Conservation (phyloP, 2,888 invertebrate genomes). For the Drosophila anomelani region DNA sequence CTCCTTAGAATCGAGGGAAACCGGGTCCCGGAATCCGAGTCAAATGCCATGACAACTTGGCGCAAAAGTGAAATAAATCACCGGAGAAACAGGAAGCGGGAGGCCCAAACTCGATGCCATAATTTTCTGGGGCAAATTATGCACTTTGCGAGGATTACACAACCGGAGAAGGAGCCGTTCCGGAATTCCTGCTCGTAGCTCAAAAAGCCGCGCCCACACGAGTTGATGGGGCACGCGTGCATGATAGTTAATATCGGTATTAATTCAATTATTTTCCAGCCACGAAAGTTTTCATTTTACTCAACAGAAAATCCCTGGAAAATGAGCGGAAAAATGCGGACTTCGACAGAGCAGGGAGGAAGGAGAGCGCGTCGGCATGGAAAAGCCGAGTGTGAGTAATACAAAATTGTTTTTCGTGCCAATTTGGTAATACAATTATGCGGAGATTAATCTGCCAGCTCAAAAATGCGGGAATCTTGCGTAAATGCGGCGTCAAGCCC, state of each 20-base stretch:
- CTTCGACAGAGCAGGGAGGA: neutral
- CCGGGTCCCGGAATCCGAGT: slow-evolving; percentile 44
- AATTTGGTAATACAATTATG: slow-evolving; percentile 31
- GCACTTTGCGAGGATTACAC: slow-evolving; percentile 58
- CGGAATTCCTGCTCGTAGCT: slow-evolving; percentile 1
- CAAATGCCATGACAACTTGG: slow-evolving; percentile 73
- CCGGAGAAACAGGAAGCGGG: slow-evolving; percentile 38
- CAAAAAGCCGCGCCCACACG: slow-evolving; percentile 21
- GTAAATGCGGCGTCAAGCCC: slow-evolving; percentile 4
- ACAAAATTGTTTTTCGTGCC: slow-evolving; percentile 13
- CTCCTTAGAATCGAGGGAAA: neutral
- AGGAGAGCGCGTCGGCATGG: neutral
- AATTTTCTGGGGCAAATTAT: slow-evolving; percentile 67
- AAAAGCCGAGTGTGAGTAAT: neutral
- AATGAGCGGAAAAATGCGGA: slow-evolving; percentile 8
- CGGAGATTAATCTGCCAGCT: slow-evolving; percentile 27
- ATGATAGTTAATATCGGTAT: slow-evolving; percentile 35
- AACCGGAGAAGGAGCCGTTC: slow-evolving; percentile 2
- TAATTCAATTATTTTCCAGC: slow-evolving; percentile 33
- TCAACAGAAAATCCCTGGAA: slow-evolving; percentile 13
- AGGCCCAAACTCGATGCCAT: slow-evolving; percentile 27
- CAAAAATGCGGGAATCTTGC: neutral
- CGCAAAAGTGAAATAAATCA: slow-evolving; percentile 74
- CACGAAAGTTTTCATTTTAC: slow-evolving; percentile 12
- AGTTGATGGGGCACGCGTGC: slow-evolving; percentile 29